A percentile compares a stretch with the other conserved stretches of the same genome.
phyloP scores from a whole-genome alignment of 2,888 invertebrate genomes.

The Stratiomys singularior region DNA sequence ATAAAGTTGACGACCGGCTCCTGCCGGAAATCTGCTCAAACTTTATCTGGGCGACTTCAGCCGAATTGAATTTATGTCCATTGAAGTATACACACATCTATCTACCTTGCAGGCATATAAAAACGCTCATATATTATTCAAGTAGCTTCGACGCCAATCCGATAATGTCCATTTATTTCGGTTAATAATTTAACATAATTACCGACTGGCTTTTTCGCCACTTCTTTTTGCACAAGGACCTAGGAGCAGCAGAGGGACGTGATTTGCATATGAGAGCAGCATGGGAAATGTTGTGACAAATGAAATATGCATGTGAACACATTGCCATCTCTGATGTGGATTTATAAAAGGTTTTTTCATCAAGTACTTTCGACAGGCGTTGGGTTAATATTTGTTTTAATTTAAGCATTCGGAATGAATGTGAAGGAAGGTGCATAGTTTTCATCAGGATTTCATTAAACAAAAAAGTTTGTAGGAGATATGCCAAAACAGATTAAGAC shows the following conservation, averaged over 20 bases:
- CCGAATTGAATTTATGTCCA: background rate
- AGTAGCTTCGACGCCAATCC: constrained; percentile 25
- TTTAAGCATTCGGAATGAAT: too few relatives aligned
- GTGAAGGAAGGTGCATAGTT: too few relatives aligned
- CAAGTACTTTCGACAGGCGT: background rate
- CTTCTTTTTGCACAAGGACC: background rate
- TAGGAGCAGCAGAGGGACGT: background rate
- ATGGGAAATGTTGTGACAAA: background rate
- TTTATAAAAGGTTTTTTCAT: background rate
- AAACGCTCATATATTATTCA: constrained; percentile 22
- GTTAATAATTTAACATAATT: constrained; percentile 30
- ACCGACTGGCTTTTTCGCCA: background rate
- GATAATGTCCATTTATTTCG: constrained; percentile 30
- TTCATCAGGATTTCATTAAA: too few relatives aligned
- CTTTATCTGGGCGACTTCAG: background rate
- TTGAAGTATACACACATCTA: background rate
- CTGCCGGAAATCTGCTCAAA: background rate
- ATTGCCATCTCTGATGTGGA: background rate
- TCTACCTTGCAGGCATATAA: background rate
- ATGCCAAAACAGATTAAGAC: too few relatives aligned
- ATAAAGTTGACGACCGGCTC: too few relatives aligned
- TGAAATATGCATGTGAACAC: background rate
- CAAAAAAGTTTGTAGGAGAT: too few relatives aligned
- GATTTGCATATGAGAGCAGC: background rate
- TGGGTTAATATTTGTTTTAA: background rate